Evolutionary conservation across 1,140 invertebrate species (phyloP).

Genomic region (Phymorhynchus buccinoides): DNA sequence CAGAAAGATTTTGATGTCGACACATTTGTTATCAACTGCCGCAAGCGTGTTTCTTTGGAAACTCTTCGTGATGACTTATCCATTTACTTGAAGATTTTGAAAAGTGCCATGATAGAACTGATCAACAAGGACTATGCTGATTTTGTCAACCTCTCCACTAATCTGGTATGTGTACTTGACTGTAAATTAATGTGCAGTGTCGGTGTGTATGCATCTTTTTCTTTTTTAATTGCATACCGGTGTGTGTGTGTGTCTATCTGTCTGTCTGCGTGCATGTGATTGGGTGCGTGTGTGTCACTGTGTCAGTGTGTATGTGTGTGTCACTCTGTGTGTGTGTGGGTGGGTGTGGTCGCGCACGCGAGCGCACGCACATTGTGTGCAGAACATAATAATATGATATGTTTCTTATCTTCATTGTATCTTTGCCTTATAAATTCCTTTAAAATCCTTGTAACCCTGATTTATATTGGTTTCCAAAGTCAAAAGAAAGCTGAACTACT

Average conservation of each 20-base stretch:
- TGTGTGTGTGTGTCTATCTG: not conserved
- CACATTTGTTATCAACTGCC: slow-evolving; percentile 88
- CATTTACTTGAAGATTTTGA: slow-evolving; percentile 89
- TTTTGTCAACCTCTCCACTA: slow-evolving; percentile 96
- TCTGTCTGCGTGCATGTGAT: not conserved
- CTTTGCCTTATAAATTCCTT: no score
- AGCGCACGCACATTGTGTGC: no score
- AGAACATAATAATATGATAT: no score
- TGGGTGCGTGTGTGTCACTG: slow-evolving; percentile 10
- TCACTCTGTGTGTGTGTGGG: not conserved
- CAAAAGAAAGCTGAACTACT: no score
- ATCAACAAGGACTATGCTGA: slow-evolving; percentile 98
- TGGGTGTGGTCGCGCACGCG: not conserved
- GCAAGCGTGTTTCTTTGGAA: slow-evolving; percentile 86
- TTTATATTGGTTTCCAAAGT: no score
- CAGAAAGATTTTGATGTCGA: slow-evolving; percentile 91
- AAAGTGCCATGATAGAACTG: slow-evolving; percentile 94
- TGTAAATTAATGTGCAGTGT: not conserved
- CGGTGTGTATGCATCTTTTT: no score
- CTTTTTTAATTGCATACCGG: not conserved
- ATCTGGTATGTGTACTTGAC: slow-evolving; percentile 78
- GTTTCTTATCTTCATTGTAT: no score
- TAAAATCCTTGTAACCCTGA: no score
- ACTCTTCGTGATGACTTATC: slow-evolving; percentile 91
- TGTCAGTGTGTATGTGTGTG: slow-evolving; percentile 2